Base-by-base conservation (phyloP, 2,113 vertebrate genomes). In the Vanacampus margaritifer region DNA sequence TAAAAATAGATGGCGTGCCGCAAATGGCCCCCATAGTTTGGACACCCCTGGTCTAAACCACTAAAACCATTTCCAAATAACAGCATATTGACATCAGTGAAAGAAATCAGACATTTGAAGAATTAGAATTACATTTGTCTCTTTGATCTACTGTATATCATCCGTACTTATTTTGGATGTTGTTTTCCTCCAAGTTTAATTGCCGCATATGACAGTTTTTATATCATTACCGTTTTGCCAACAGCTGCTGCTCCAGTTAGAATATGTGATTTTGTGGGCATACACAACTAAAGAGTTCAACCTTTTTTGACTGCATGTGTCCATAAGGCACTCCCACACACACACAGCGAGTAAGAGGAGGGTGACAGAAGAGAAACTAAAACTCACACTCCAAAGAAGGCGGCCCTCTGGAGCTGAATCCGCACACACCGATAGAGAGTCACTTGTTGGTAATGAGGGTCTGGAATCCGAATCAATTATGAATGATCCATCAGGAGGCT, bases 401-500 rank as follows among this genome's bases (percentile, higher is more conserved):
- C 53, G 76, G 79, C 85, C 60, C 76, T 73, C 71, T 75, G 76
- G 78, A 82, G 51, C 54, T 68, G 37, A 65, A 71, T 59, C 71
- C 67, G 81, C 72, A 59, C 72, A 73, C 68, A 64, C 73, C 65
- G 64, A 64, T 64, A 75, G 64, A 69, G 74, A 86, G 73, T 88
- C 83, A 89, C 81, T 86, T 87, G 84, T 86, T 89, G 79, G 83
- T 89, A 81, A 85, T 88, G 84, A 88, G 80, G 73, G 76, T 67
- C 63, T 81, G 79, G 75, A 82, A 89, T 87, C 83, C 81, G 82
- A 90, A 90, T 90, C 79, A 90, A 89, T 91, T 90, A 90, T 91
- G 82, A 82, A 89, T 89, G 83, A 79, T 86, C 82, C 72, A 82
- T 81, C 81, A 85, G 78, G 82, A 85, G 64, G 78, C 80, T 88